A percentile compares a stretch with the other conserved stretches of the same genome.
Evolutionary conservation across 2,113 vertebrate genomes (phyloP).

Genomic region (Erpornis zantholeuca): DNA sequence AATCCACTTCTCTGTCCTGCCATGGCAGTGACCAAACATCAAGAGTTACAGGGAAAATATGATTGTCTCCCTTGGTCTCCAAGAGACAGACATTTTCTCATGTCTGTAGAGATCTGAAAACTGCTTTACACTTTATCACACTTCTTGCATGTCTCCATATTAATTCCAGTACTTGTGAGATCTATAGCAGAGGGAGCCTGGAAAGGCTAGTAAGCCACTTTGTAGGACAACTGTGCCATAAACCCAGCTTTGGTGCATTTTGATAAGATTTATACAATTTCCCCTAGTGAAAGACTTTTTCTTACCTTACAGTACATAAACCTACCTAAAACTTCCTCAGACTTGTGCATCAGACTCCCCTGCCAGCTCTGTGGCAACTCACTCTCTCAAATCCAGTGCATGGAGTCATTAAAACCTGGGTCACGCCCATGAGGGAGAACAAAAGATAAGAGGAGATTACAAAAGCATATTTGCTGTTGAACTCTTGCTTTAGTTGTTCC

Average conservation of each 20-base stretch:
- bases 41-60: neutral
- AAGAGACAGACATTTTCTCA: neutral
- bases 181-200: neutral
- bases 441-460: neutral
- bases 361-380: neutral
- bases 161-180: neutral
- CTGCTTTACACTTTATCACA: neutral
- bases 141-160: neutral
- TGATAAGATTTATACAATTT: neutral
- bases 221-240: neutral
- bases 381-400: neutral
- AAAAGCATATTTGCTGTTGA: neutral
- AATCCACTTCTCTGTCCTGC: neutral
- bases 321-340: neutral
- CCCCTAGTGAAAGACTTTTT: neutral
- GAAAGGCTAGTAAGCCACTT: neutral
- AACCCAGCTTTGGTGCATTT: neutral
- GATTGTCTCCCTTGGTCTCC: neutral
- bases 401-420: neutral
- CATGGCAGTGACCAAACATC: neutral
- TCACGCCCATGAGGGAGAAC: neutral
- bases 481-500: constrained; percentile 41
- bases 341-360: neutral
- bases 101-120: neutral
- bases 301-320: neutral